Percentiles rank a stretch among this genome's conserved stretches.
These are phyloP conservation scores for Benitochromis conjunctus DNA, from an alignment of 2,113 vertebrate species.

Conservation along the genomic window DNA sequence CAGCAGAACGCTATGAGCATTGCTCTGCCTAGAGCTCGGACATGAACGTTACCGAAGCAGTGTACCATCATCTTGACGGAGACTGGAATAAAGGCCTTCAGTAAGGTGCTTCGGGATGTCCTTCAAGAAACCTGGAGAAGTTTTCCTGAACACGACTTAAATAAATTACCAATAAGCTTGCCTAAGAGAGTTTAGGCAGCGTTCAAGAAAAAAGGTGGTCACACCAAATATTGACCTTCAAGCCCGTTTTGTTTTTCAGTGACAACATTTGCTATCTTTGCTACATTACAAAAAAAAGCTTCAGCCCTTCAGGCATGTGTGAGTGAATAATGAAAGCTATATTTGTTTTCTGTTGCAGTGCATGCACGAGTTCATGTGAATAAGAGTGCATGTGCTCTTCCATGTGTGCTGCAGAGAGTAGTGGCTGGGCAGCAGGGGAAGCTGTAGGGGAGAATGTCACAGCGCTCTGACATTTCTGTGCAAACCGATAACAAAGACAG, in stretches of 20 bases:
- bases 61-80: not conserved
- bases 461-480: slow-evolving; percentile 67
- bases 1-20: not conserved
- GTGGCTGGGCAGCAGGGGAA: slow-evolving; percentile 42
- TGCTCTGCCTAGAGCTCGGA: not conserved
- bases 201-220: not conserved
- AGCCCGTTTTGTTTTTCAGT: not conserved
- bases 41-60: not conserved
- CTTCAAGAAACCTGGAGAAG: not conserved
- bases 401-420: not conserved
- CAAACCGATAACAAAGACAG: slow-evolving; percentile 63
- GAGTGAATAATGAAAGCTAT: not conserved
- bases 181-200: not conserved
- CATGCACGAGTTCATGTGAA: not conserved
- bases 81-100: not conserved
- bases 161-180: not conserved
- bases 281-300: not conserved
- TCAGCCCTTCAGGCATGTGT: accelerated
- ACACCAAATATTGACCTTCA: not conserved
- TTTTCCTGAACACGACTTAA: not conserved
- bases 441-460: slow-evolving; percentile 59
- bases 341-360: not conserved
- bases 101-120: not conserved
- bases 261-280: not conserved
- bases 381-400: not conserved